Conservation (phyloP, 2,888 invertebrate species). For the Dastarcus helophoroides region DNA sequence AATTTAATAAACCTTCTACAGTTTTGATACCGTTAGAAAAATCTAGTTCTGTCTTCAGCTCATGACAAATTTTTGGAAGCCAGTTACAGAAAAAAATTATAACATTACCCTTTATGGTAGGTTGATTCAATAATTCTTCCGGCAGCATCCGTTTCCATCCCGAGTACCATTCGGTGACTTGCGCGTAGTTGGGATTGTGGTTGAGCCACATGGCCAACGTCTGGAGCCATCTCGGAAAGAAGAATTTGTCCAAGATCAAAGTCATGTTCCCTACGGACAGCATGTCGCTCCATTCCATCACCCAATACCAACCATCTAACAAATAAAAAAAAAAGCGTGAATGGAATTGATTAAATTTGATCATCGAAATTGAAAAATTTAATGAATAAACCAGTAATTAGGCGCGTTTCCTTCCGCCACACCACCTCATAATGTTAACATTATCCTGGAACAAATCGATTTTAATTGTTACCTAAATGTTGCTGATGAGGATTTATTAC, state of each 20-base stretch:
- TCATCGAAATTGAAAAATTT: no score
- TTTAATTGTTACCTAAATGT: conserved; percentile 42
- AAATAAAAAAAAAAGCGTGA: conserved; percentile 11
- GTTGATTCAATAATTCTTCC: conserved; percentile 41
- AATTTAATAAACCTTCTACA: no score
- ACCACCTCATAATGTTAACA: not conserved
- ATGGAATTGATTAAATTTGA: no score
- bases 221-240: conserved; percentile 89
- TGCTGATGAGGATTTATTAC: conserved; percentile 64
- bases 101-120: conserved; percentile 40
- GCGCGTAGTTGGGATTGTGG: conserved; percentile 78
- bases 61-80: no score
- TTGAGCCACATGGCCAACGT: conserved; percentile 83
- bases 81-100: no score
- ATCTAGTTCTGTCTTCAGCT: no score
- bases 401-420: not conserved
- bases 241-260: conserved; percentile 70
- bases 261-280: conserved; percentile 68
- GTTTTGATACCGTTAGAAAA: no score
- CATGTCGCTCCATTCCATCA: conserved; percentile 86
- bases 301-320: conserved; percentile 85
- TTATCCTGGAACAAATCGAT: conserved; percentile 4
- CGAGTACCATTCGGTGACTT: conserved; percentile 80
- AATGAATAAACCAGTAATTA: not conserved
- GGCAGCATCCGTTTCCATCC: conserved; percentile 51